Base-by-base conservation (phyloP, 35 echinoderm and acorn worm species). In the Apostichopus californicus region DNA sequence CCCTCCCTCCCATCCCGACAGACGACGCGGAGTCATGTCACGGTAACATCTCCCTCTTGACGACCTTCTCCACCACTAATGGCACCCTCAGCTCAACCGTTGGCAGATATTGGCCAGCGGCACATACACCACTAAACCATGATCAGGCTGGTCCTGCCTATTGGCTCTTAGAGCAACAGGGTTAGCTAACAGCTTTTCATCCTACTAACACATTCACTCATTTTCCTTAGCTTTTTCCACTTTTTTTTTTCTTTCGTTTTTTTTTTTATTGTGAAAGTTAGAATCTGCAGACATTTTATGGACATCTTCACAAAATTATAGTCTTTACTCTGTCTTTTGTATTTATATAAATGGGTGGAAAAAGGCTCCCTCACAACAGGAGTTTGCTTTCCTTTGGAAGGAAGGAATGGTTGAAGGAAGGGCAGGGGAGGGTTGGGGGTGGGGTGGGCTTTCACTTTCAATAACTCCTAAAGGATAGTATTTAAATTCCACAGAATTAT, bases 161-260 rank as follows among this genome's bases (percentile, higher is more conserved):
- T 73, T 91, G 89, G 89, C 77, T 91, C 15, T 73, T 91, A 60
- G 89, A 91, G 59, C 89, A 91, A 59, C 89, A 77, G 53, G 89
- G 89, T 91, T 91, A 91, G 89, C 89, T 91, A 78, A 91, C 89
- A 78, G 89, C 89, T 78, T 91, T 78, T 78, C 54, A 89, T 72
- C 81, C 64, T 63, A 89, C 86, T 89, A 89, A 89, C 86, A 21
- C 46, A 82, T 75, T 75, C 21, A 18, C 6, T 18, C 70, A 22
- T 78, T 78, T 61, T 61, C 12, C 58, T 46, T 46, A 46, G 34
- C 34, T 9, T 61, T 78, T 22, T 78, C 20, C 77, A 78, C 34
- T 78, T 78, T 22, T 78, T 78, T 9, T 17, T 7, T 24, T 61
- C 26, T 28, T 28, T 28, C 26, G 26, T 9, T 1, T 9, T 9